A percentile compares a stretch with the other conserved stretches of the same genome.
phyloP scores from a whole-genome alignment of 2,888 invertebrate genomes.

The Ophion costatus region DNA sequence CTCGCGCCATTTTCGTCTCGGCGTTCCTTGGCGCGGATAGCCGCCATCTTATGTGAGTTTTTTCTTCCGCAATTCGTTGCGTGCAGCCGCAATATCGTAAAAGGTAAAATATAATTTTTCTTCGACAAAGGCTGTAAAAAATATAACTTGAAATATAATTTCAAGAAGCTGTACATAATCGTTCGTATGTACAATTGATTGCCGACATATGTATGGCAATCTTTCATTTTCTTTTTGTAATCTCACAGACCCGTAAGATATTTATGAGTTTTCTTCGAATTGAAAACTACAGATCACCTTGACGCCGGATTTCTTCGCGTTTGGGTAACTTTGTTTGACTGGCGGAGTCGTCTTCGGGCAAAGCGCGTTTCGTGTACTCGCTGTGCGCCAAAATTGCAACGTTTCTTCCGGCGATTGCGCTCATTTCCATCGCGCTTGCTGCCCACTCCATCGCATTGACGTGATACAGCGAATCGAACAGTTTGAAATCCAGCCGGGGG shows the following conservation, averaged over 20 bases:
- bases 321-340: neutral
- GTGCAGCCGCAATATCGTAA: too few species aligned
- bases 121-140: neutral
- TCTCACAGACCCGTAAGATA: neutral
- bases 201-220: neutral
- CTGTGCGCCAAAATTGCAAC: conserved; percentile 85
- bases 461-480: conserved; percentile 85
- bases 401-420: conserved; percentile 86
- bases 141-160: neutral
- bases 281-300: conserved; percentile 34
- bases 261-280: neutral
- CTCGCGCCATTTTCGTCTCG: too few species aligned
- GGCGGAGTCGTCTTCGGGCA: neutral
- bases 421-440: conserved; percentile 89
- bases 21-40: too few species aligned
- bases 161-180: neutral
- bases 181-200: neutral
- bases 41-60: too few species aligned
- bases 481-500: conserved; percentile 82
- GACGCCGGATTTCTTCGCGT: conserved; percentile 20
- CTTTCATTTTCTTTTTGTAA: neutral
- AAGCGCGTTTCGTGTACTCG: conserved; percentile 69
- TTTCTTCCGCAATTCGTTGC: too few species aligned
- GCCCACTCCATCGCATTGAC: conserved; percentile 87
- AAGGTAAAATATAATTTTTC: too few species aligned